Evolutionary conservation across 2,888 invertebrate species (phyloP), one percentile per base, ranked within the genome.

Genomic region (Tinea pellionella): DNA sequence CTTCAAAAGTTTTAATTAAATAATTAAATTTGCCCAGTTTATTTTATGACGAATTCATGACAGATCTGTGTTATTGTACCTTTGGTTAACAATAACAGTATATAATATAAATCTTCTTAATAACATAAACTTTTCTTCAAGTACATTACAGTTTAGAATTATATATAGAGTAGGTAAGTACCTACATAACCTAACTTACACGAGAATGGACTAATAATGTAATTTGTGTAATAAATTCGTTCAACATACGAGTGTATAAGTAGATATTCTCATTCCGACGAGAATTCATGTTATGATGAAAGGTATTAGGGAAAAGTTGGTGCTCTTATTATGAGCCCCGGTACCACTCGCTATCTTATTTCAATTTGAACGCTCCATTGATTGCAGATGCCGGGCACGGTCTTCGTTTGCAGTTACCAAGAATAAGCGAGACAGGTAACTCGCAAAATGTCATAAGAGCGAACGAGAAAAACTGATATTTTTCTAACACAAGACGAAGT

Each of bases 321-420:
- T 18, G 66, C 70, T 69, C 75, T 76, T 79, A 77, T 80, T 82
- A 79, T 74, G 76, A 78, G 70, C 71, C 72, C 75, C 69, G 76
- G 72, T 76, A 78, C 76, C 78, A 80, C 71, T 70, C 72, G 80
- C 77, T 79, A 83, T 85, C 84, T 83, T 82, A 84, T 84, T 85
- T 81, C 84, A 86, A 86, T 85, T 86, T 83, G 74, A 80, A 78
- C 86, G 85, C 80, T 80, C 80, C 85, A 87, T 86, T 86, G 85
- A 83, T 80, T 86, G 81, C 84, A 85, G 84, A 84, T 80, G 80
- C 81, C 78, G 75, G 72, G 72, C 75, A 77, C 75, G 73, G 69
- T 73, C 72, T 75, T 73, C 77, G 75, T 80, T 77, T 78, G 77
- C 81, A 78, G 75, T 77, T 68, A 71, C 68, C 67, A 66, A 64